phyloP scores from a whole-genome alignment of 2,888 invertebrate genomes.

The Platycheirus rosarum region DNA sequence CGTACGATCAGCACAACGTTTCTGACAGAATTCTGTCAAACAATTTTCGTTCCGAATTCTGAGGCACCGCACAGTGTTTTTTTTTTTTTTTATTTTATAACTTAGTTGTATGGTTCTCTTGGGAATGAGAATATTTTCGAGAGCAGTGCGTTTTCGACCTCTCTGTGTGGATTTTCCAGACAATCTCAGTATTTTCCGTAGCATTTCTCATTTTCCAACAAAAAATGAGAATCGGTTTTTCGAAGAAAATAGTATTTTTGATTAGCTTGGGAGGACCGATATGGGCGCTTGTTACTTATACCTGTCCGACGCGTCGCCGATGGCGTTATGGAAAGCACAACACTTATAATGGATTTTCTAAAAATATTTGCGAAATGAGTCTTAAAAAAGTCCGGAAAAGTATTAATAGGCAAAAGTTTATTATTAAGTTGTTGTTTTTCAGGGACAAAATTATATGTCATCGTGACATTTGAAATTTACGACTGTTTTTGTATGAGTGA shows the following conservation, averaged over 20 bases:
- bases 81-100: background rate
- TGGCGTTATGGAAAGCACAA: background rate
- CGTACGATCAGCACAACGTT: slow-evolving; percentile 63
- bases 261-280: background rate
- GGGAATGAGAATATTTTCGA: slow-evolving; percentile 9
- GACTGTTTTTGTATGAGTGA: background rate
- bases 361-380: background rate
- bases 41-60: slow-evolving; percentile 22
- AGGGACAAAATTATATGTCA: slow-evolving; percentile 29
- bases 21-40: slow-evolving; percentile 54
- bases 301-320: slow-evolving; percentile 3
- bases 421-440: slow-evolving; percentile 1
- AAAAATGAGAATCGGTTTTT: slow-evolving; percentile 2
- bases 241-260: slow-evolving; percentile 18
- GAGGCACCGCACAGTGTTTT: slow-evolving; percentile 10
- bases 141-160: slow-evolving; percentile 27
- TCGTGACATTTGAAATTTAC: slow-evolving; percentile 20
- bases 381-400: too few species aligned
- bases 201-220: slow-evolving; percentile 24
- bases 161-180: slow-evolving; percentile 44
- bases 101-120: slow-evolving; percentile 9
- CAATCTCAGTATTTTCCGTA: background rate
- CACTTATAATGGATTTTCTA: background rate
- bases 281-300: background rate
- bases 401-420: too few species aligned